Evolutionary conservation across 2,797 vertebrate species (phyloP).

Genomic region (Poecile montanus): DNA sequence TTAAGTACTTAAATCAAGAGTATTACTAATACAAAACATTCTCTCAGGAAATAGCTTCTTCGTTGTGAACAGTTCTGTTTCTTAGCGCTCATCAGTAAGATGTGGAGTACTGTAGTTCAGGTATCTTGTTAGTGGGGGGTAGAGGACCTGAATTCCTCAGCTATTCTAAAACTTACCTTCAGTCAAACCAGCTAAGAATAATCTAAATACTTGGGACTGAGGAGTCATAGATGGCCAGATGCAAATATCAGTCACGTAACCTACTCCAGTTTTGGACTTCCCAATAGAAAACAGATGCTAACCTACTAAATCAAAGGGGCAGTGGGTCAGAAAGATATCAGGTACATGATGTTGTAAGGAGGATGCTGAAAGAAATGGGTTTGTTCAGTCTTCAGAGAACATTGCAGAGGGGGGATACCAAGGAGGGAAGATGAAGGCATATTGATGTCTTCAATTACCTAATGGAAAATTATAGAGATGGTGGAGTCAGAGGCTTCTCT

Average conservation of each 20-base stretch:
- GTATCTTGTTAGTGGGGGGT: not conserved
- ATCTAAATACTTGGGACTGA: not conserved
- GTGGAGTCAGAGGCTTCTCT: not conserved
- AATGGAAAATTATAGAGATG: not conserved
- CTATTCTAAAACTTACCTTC: not conserved
- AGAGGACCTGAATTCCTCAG: not conserved
- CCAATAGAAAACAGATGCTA: not conserved
- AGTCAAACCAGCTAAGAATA: not conserved
- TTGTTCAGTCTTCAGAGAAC: not conserved
- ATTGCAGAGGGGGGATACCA: not conserved
- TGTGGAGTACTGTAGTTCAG: not conserved
- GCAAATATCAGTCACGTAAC: not conserved
- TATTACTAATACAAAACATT: not conserved
- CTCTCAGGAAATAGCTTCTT: not conserved
- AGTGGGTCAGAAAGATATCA: not conserved
- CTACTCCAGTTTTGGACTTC: not conserved
- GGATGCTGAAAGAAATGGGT: not conserved
- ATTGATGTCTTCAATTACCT: not conserved
- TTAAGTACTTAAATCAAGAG: not conserved
- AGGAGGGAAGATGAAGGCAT: not conserved
- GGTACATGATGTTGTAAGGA: not conserved
- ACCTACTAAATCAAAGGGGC: not conserved
- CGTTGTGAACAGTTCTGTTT: not conserved
- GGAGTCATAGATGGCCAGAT: not conserved
- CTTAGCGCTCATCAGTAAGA: not conserved